Conservation (phyloP, 2,888 invertebrate species). For the Dynastes grantii region DNA sequence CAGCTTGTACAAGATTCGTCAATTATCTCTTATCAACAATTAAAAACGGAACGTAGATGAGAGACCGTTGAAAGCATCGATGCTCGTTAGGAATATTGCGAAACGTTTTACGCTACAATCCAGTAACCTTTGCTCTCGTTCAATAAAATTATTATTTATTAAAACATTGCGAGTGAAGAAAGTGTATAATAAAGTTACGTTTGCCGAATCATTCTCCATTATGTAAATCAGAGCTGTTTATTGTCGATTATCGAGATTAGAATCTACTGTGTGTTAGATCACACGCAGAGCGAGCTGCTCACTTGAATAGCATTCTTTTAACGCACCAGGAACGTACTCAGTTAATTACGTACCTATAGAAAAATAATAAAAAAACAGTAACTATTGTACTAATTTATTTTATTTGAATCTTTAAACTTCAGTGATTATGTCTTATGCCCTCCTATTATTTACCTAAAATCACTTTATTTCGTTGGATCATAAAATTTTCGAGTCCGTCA, state of each 20-base stretch:
- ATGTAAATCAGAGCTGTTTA: slow-evolving; percentile 17
- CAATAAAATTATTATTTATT: neutral
- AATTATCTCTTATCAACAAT: slow-evolving; percentile 19
- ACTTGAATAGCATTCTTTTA: neutral
- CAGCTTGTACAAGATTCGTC: neutral
- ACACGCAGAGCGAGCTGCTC: slow-evolving; percentile 9
- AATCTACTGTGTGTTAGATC: slow-evolving; percentile 6
- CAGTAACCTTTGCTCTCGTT: slow-evolving; percentile 3
- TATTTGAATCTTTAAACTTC: neutral
- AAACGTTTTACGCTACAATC: neutral
- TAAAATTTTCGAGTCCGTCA: neutral
- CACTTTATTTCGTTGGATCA: neutral
- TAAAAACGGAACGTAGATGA: neutral
- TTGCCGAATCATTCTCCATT: slow-evolving; percentile 14
- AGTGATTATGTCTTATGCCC: neutral
- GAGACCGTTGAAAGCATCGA: neutral
- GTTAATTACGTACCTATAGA: neutral
- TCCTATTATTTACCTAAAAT: neutral
- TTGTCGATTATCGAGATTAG: slow-evolving; percentile 15
- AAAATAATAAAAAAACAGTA: too few species aligned
- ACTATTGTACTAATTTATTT: neutral
- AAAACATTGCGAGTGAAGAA: too few species aligned
- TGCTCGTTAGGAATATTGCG: neutral
- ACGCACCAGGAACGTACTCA: neutral
- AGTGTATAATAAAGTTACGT: neutral